Conservation (phyloP, 2,888 invertebrate genomes). For the Tetranychus truncatus region DNA sequence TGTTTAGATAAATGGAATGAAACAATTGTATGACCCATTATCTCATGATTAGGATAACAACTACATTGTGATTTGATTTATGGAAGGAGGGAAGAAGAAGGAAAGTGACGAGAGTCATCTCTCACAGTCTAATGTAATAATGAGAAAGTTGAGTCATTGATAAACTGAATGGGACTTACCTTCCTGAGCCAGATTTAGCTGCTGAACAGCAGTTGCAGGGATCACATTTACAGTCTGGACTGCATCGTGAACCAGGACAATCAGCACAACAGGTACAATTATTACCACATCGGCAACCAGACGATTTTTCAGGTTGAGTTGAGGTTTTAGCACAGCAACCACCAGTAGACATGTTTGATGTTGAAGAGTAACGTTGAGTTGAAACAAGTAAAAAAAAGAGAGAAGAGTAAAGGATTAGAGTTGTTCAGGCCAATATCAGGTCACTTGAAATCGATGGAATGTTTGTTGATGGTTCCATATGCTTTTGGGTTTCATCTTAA, state of each 20-base stretch:
- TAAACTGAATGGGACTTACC: background rate
- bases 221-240: conserved; percentile 12
- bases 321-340: background rate
- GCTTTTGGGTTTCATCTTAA: background rate
- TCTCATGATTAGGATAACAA: too few species aligned
- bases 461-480: background rate
- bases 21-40: background rate
- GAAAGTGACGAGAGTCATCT: background rate
- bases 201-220: background rate
- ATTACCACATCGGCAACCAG: background rate
- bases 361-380: background rate
- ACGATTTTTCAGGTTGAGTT: background rate
- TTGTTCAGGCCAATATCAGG: background rate
- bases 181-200: background rate
- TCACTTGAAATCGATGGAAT: background rate
- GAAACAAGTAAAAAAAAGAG: background rate
- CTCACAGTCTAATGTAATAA: too few species aligned
- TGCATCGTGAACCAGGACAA: conserved; percentile 10
- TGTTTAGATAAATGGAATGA: background rate
- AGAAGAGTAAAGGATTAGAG: background rate
- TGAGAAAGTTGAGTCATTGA: background rate
- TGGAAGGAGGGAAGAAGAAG: background rate
- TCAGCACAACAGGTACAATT: conserved; percentile 4
- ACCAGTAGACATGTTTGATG: conserved; percentile 3
- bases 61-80: background rate